These are phyloP conservation scores for Probosciger aterrimus DNA, from an alignment of 2,113 vertebrate genomes.

Conservation along the genomic window DNA sequence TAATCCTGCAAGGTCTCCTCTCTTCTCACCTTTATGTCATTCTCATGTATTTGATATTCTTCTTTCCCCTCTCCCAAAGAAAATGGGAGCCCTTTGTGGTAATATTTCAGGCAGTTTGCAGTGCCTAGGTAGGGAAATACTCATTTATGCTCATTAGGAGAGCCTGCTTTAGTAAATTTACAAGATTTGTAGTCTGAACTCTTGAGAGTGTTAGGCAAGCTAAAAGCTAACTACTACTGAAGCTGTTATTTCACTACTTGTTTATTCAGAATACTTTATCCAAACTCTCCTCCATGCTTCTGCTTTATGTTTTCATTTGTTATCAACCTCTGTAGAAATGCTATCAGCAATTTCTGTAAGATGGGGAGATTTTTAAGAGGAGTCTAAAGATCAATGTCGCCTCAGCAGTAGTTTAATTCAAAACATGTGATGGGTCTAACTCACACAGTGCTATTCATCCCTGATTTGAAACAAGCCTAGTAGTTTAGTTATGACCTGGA, in stretches of 20 bases:
- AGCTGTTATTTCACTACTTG: neutral
- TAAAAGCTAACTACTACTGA: neutral
- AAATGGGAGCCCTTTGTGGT: neutral
- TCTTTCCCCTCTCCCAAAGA: neutral
- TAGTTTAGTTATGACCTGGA: conserved; percentile 22
- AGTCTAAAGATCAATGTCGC: neutral
- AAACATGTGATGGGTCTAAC: conserved; percentile 28
- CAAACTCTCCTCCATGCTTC: neutral
- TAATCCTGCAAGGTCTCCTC: neutral
- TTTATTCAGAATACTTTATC: neutral
- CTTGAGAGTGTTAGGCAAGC: neutral
- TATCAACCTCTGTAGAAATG: neutral
- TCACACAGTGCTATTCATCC: conserved; percentile 10
- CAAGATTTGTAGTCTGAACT: neutral
- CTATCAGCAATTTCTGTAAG: neutral
- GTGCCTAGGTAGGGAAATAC: neutral
- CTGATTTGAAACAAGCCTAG: neutral
- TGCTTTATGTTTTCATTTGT: neutral
- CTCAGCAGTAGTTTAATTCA: conserved; percentile 35
- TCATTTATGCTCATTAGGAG: neutral
- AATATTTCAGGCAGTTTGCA: neutral
- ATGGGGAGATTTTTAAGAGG: neutral
- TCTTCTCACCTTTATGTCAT: neutral
- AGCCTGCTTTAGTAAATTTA: neutral
- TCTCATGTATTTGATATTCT: neutral